Base-by-base conservation (phyloP, 2,113 vertebrate genomes). In the Clinocottus analis region DNA sequence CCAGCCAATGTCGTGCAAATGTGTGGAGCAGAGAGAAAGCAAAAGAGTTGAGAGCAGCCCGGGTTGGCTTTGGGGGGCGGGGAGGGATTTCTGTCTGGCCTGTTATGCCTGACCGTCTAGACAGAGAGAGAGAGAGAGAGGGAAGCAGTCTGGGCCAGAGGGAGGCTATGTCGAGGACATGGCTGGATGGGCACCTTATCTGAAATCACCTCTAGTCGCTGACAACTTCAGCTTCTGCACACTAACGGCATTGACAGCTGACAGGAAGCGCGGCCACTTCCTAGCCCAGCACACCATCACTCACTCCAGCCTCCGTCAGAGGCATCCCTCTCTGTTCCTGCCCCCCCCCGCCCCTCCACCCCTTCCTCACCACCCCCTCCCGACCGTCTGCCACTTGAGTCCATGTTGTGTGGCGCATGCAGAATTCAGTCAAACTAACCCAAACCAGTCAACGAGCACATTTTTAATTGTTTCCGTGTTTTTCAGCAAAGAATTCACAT, bases 221-320 rank as follows among this genome's bases (percentile, higher is more conserved):
- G 79, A 71, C 74, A 82, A 90, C 72, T 71, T 88, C 62, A 61
- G 79, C 74, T 84, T 81, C 76, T 82, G 79, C 87, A 83, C 84
- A 76, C 90, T 84, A 77, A 82, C 71, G 53, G 77, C 84, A 78
- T 62, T 93, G 94, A 92, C 91, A 92, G 86, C 83, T 93, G 91
- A 93, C 90, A 90, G 85, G 82, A 70, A 87, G 77, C 67, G 84
- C 33, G 56, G 79, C 82, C 83, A 80, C 81, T 90, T 91, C 72
- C 82, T 77, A 65, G 81, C 82, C 75, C 77, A 61, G 64, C 62
- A 69, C 59, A 43, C 78, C 74, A 75, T 89, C 91, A 80, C 68
- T 85, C 79, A 14, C 72, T 79, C 75, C 61, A 5, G 60, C 37
- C 58, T 80, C 61, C 72, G 74, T 72, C 72, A 23, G 53, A 69